These are phyloP conservation scores for Microtus oregoni DNA, from an alignment of 2,113 vertebrate species.

Conservation along the genomic window DNA sequence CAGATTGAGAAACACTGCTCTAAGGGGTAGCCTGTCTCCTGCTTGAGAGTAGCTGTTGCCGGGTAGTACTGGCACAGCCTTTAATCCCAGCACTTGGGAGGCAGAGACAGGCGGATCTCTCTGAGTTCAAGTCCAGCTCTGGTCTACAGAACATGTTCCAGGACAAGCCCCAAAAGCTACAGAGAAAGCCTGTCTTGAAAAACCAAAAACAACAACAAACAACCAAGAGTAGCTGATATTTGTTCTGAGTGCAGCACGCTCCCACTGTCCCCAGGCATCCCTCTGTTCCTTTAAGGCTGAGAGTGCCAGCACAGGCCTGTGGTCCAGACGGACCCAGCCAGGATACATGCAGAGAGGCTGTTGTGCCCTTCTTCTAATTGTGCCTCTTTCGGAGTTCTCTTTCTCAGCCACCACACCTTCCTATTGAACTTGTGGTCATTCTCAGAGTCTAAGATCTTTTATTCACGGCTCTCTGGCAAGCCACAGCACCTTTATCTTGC, in stretches of 20 bases:
- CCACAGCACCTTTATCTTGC: constrained; percentile 17
- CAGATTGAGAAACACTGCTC: not conserved
- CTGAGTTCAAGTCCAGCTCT: too few species aligned
- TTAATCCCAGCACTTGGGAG: too few species aligned
- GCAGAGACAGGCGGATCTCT: too few species aligned
- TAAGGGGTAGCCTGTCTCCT: not conserved
- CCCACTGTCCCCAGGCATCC: not conserved
- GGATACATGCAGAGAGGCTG: not conserved
- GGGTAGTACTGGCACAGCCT: too few species aligned
- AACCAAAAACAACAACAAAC: too few species aligned
- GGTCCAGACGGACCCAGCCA: not conserved
- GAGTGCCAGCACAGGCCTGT: not conserved
- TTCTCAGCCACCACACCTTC: not conserved
- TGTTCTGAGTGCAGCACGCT: not conserved
- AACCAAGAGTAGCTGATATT: not conserved
- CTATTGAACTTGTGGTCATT: constrained; percentile 33
- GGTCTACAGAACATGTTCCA: too few species aligned
- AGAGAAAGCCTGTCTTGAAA: too few species aligned
- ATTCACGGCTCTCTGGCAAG: constrained; percentile 4
- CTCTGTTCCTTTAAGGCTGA: constrained; percentile 4
- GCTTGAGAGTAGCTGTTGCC: not conserved
- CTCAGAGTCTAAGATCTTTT: constrained; percentile 49
- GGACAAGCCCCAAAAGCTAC: too few species aligned
- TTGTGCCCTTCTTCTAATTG: not conserved
- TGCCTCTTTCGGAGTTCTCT: not conserved